Evolutionary conservation across 2,797 vertebrate species (phyloP), one percentile per base, ranked within the genome.

Genomic region (Synanceia verrucosa): DNA sequence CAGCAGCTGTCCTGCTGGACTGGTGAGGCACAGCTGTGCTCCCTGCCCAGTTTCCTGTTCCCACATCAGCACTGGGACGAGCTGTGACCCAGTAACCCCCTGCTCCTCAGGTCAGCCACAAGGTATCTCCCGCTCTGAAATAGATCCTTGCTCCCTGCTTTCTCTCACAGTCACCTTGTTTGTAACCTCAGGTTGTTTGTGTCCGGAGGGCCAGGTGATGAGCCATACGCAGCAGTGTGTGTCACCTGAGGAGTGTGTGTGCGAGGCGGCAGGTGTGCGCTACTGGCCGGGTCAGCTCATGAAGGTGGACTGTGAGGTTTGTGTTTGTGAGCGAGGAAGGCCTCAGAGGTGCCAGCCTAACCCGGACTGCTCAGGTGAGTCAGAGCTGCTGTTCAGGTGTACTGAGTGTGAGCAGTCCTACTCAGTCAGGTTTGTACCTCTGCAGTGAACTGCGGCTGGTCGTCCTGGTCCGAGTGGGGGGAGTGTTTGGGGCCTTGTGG

Each of bases 391-490:
- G 37, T 39, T 16, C 37, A 39, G 1, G 14, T 39, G n/a, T n/a
- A n/a, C n/a, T n/a, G n/a, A n/a, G n/a, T 28, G 19, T 66, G 34
- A 65, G 50, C 6, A 9, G 1, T 52, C 14, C 19, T 4, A 61
- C 16, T 55, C 63, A 47, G 13, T 16, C 8, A 1, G 2, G 6
- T 52, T 44, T 73, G 8, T 74, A 12, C 1, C 5, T 6, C 59
- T 60, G 3, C 78, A 98, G 97, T 97, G 75, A 91, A 96, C 80
- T 98, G 97, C 26, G 95, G 95, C 34, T 99, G 97, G 97, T 97
- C 96, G 0, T 71, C 95, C 0, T 99, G 97, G 97, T 97, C 97
- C 0, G 88, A 93, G 1, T 99, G 97, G 97, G 96, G 96, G 0
- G 93, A 96, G 33, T 98, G 97, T 81, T 85, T 96, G 78, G 97